Base-by-base conservation (phyloP, 2,797 vertebrate genomes). In the Melanotaenia trifasciata region DNA sequence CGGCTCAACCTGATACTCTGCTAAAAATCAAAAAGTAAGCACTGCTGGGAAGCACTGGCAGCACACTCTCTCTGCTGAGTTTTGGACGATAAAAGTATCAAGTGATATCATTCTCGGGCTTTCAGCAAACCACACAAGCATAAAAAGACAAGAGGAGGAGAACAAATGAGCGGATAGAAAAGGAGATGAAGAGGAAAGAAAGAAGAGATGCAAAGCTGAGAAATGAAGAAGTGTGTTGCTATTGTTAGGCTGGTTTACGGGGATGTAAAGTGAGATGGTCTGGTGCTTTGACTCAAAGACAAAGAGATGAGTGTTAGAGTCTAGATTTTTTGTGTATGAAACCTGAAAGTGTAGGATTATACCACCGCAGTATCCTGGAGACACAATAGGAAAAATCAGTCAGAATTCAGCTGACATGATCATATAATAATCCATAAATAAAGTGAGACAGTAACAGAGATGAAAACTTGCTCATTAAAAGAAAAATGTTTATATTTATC, bases 1-100 rank as follows among this genome's bases (percentile, higher is more conserved):
- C 6, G 59, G 65, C 82, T 84, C 67, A 89, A 92, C 87, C 81
- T 20, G 88, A 90, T 87, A 89, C 85, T 78, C 65, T 13, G 51
- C 58, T 83, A 51, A 35, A 35, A 87, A 84, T 87, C 81, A 85
- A 86, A 59, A 84, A 71, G 80, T 81, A 85, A 89, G 84, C 82
- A 84, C 12, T 2, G 76, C 28, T 10, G 66, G 78, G 80, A 70
- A 79, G 35, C n/a, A 50, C 7, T 75, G 78, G 88, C 84, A 90
- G 62, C 66, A 14, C 65, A 59, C 51, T 36, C 43, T 66, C 77
- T 65, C 61, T 54, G 70, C 64, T 35, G 2, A 58, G 66, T 69
- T 85, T 85, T 54, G 6, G 70, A 88, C 79, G 85, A 87, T 81
- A 78, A 80, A 70, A 81, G 80, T 74, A 86, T 86, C 79, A 70